Evolutionary conservation across 2,888 invertebrate species (phyloP), one percentile per base, ranked within the genome.

Genomic region (Drosophila pseudotalamancana): DNA sequence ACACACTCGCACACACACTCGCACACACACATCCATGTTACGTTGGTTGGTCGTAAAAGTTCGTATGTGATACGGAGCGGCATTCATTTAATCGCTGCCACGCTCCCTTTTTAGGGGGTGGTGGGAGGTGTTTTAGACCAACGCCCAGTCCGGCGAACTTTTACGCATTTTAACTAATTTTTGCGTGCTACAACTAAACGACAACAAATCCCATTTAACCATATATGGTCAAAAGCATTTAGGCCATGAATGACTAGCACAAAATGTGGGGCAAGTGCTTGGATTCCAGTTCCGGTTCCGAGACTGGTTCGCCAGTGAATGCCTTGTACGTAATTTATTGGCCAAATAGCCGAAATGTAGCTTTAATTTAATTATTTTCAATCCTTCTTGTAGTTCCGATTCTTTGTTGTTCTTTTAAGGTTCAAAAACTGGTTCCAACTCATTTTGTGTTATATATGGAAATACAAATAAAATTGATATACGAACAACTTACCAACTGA

Each of bases 111-210:
- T 14, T 34, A 14, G 18, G 11, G 29, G n/a, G n/a, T n/a, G n/a
- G n/a, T n/a, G n/a, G n/a, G n/a, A n/a, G n/a, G n/a, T n/a, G n/a
- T n/a, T n/a, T n/a, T n/a, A n/a, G 12, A 11, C 9, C 54, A 31
- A 21, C 11, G 27, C 32, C 45, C 51, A 48, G 14, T 21, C 12
- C 35, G 37, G 27, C 3, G 25, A 14, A 37, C 51, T 54, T 61
- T 72, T 49, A 67, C 56, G 48, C 69, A 72, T 57, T 76, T 57
- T 61, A 63, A 32, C 59, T 29, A 62, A 57, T 40, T 62, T 66
- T 67, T 72, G 87, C 82, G 82, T 83, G 82, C 68, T 66, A 37
- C 55, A 80, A 80, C 84, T 80, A 50, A 40, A 50, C 27, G 32
- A 35, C 57, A 25, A 51, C 16, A 18, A 12, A 18, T 11, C 34